Evolutionary conservation across 1,140 invertebrate species (phyloP).

Genomic region (Drosophila ficusphila): DNA sequence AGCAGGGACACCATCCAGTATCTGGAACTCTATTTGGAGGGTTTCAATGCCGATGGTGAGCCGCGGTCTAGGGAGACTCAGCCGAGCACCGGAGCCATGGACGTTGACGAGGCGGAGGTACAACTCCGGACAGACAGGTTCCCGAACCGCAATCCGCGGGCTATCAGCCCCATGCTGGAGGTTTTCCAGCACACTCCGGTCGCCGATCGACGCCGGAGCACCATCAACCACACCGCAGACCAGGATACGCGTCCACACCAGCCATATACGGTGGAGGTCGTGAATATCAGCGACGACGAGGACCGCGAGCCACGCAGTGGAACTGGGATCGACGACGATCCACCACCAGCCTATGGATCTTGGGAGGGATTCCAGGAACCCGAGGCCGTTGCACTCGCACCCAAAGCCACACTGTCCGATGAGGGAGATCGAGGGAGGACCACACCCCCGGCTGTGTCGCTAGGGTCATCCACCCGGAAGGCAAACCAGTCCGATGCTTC

Average conservation of each 20-base stretch:
- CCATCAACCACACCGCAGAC: no score
- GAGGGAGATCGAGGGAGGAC: no score
- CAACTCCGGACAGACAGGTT: background rate
- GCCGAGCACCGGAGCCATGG: background rate
- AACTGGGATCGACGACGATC: no score
- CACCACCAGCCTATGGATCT: background rate
- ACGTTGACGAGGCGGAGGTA: background rate
- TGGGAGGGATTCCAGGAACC: no score
- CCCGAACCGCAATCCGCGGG: background rate
- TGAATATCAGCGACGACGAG: background rate
- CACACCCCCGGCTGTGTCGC: no score
- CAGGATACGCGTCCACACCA: background rate
- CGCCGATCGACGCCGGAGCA: background rate
- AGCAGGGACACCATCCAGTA: background rate
- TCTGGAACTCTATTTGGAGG: no score
- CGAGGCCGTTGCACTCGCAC: no score
- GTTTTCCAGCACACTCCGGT: background rate
- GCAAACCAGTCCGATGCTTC: no score
- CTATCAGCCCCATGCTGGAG: background rate
- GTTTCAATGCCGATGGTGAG: no score
- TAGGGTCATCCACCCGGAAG: no score
- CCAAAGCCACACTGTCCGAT: no score
- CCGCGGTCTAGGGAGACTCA: no score
- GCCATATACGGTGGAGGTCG: background rate
- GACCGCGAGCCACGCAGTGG: background rate